Evolutionary conservation across 2,888 invertebrate species (phyloP), one percentile per base, ranked within the genome.

Genomic region (Acheta domesticus): DNA sequence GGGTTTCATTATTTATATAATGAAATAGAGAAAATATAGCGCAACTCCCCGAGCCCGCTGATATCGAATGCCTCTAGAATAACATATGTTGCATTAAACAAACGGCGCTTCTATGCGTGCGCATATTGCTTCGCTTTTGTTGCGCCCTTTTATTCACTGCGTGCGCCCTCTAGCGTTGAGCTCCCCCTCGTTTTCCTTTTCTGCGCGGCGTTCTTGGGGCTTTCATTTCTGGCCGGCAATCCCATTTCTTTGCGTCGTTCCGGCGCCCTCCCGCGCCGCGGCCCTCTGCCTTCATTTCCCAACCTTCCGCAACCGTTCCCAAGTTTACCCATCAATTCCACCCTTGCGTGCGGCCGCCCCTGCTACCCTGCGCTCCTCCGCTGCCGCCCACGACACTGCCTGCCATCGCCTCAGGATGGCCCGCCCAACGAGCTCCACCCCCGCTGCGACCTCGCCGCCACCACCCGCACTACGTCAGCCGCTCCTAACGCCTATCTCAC

Each of bases 281-380:
- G 36, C 36, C 8, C 36, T 16, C 62, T 19, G 62, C 62, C n/a
- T 62, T n/a, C 62, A 62, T 62, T 62, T 62, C 62, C 62, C 62
- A 62, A 62, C 62, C 62, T 62, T 62, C 62, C 62, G n/a, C 62
- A 62, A 62, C 62, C n/a, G 62, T n/a, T 62, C n/a, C 62, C n/a
- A 62, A 62, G 62, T 62, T 62, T n/a, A n/a, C 62, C 62, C 62
- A 62, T 62, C 62, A 62, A 62, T 62, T 62, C 62, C 62, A 14
- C 62, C 16, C 62, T n/a, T 14, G 16, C 62, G 62, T 19, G n/a
- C n/a, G 5, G 5, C 14, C 62, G 4, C n/a, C n/a, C 8, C 36
- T 36, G 36, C 36, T 8, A 14, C 16, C 5, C 62, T 4, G 14
- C 8, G 14, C 62, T 11, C 16, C n/a, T n/a, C 8, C 62, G 16